These are phyloP conservation scores for Todus mexicanus DNA, from an alignment of 2,797 vertebrate species.

Conservation along the genomic window DNA sequence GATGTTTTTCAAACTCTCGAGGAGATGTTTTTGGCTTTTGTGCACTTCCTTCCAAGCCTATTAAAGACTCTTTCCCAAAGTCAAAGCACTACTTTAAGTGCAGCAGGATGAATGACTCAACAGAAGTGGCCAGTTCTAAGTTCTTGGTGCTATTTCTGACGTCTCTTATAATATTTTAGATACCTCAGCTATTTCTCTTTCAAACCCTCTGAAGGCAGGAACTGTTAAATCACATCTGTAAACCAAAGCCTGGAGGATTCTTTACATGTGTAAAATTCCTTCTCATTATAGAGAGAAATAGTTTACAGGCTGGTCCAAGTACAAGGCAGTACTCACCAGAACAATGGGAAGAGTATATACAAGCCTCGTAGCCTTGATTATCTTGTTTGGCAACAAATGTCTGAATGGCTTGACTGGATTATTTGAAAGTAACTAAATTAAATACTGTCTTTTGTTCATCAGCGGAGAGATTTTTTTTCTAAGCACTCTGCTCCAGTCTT, in stretches of 20 bases:
- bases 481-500: background rate
- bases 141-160: background rate
- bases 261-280: constrained; percentile 37
- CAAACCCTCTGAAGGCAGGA: background rate
- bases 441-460: background rate
- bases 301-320: background rate
- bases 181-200: background rate
- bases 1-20: background rate
- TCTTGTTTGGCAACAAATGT: constrained; percentile 23
- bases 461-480: background rate
- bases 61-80: background rate
- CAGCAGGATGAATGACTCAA: background rate
- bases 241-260: background rate
- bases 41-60: background rate
- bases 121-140: background rate
- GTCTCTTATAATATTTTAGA: background rate
- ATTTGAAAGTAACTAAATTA: constrained; percentile 19
- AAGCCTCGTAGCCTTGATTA: constrained; percentile 14
- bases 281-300: background rate
- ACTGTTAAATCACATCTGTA: constrained; percentile 5
- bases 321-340: background rate
- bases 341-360: constrained; percentile 5
- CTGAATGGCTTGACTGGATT: constrained; percentile 17
- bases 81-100: background rate
- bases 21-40: background rate